Conservation (phyloP, 2,113 vertebrate genomes). For the Caloenas nicobarica region DNA sequence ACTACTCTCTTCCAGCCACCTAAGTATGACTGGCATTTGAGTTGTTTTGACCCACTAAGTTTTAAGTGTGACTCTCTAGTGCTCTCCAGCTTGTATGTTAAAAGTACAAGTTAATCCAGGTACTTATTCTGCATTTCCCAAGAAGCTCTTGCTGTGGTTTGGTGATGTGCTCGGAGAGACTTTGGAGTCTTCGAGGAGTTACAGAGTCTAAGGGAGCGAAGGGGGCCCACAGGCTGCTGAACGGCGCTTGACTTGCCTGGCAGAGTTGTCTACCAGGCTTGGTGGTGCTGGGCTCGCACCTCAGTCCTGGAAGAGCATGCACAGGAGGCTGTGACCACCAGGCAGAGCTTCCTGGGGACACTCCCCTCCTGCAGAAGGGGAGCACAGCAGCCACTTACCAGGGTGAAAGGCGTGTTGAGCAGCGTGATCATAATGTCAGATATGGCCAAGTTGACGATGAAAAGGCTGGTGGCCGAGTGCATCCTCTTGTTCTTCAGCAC, state of each 20-base stretch:
- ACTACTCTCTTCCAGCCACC: background rate
- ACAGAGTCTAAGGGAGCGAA: background rate
- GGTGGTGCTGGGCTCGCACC: background rate
- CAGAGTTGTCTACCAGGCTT: background rate
- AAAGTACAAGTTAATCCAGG: background rate
- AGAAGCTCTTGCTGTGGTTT: background rate
- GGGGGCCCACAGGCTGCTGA: background rate
- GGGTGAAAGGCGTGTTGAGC: slow-evolving; percentile 70
- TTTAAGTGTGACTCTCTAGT: background rate
- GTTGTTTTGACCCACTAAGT: background rate
- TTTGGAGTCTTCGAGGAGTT: background rate
- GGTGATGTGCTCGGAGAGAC: background rate
- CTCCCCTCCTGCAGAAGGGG: background rate
- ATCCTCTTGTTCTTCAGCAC: slow-evolving; percentile 80
- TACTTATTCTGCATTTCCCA: background rate
- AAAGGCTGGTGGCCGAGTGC: slow-evolving; percentile 73
- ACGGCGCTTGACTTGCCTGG: background rate
- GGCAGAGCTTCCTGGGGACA: background rate
- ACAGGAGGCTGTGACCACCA: background rate
- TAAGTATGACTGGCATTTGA: rapidly evolving
- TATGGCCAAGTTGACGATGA: slow-evolving; percentile 65
- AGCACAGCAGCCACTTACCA: slow-evolving; percentile 42
- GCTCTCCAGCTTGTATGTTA: background rate
- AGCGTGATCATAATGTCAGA: slow-evolving; percentile 70
- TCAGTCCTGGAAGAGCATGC: background rate